These are phyloP conservation scores for Falco punctatus DNA, from an alignment of 2,113 vertebrate species.

Conservation along the genomic window DNA sequence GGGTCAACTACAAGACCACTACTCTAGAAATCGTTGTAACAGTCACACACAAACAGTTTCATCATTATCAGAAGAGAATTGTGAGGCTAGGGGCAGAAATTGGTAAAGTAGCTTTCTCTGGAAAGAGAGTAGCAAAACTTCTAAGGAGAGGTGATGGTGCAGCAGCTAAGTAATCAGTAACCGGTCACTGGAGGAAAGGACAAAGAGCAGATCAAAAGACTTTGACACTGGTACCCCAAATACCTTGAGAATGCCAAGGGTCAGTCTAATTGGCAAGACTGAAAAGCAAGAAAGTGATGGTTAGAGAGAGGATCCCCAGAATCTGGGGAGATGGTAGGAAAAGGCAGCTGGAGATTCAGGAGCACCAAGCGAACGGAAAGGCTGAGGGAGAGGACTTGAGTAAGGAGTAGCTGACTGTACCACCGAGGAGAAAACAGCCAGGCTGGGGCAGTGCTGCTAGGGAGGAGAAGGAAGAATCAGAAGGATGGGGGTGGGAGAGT, in stretches of 20 bases:
- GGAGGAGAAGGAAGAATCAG: background rate
- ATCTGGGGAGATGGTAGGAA: background rate
- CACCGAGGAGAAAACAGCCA: background rate
- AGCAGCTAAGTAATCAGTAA: background rate
- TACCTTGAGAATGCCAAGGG: background rate
- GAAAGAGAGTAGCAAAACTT: background rate
- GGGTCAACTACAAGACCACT: background rate
- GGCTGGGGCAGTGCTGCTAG: background rate
- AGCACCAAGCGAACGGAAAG: background rate
- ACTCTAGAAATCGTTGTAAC: background rate
- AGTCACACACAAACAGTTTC: background rate
- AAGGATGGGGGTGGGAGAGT: background rate
- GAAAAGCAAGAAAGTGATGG: background rate
- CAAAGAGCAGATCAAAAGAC: background rate
- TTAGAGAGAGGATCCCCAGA: background rate
- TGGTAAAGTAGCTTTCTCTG: background rate
- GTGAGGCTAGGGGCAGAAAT: background rate
- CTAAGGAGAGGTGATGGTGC: background rate
- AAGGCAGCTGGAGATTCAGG: background rate
- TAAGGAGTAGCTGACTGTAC: background rate
- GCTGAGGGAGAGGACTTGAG: background rate
- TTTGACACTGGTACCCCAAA: background rate
- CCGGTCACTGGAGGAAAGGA: background rate
- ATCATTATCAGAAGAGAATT: background rate
- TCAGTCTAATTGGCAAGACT: background rate